Conservation (phyloP, 1,140 invertebrate species). For the Euglossa dilemma region DNA sequence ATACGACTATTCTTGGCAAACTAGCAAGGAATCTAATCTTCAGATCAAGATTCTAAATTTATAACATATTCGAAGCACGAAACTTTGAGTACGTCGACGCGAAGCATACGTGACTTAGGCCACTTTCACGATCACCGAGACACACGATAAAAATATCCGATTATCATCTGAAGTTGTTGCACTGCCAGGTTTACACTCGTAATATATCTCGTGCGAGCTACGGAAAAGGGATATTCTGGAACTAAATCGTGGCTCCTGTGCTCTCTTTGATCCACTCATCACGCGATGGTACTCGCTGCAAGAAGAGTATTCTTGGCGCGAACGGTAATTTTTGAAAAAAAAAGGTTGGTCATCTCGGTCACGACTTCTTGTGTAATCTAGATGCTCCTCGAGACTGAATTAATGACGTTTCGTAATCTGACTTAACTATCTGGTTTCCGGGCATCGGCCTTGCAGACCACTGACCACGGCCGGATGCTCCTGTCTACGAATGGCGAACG, state of each 20-base stretch:
- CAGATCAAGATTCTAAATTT: too few relatives aligned
- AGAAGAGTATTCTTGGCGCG: background rate
- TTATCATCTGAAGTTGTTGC: too few relatives aligned
- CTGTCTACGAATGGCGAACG: constrained; percentile 54
- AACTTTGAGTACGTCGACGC: too few relatives aligned
- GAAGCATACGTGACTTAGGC: too few relatives aligned
- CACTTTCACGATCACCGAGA: too few relatives aligned
- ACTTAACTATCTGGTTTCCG: constrained; percentile 63
- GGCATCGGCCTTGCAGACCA: constrained; percentile 66
- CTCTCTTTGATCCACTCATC: constrained; percentile 16
- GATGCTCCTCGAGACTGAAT: constrained; percentile 46
- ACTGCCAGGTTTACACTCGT: too few relatives aligned
- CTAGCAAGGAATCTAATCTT: too few relatives aligned
- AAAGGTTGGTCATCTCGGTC: constrained; percentile 34
- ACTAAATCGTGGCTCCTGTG: background rate
- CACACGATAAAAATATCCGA: too few relatives aligned
- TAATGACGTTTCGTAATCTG: constrained; percentile 60
- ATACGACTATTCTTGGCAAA: too few relatives aligned
- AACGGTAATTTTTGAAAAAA: constrained; percentile 17
- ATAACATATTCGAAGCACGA: too few relatives aligned
- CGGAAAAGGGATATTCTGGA: background rate
- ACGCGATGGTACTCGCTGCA: background rate
- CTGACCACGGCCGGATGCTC: constrained; percentile 67
- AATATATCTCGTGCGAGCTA: too few relatives aligned
- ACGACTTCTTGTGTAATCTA: constrained; percentile 46